Conservation (phyloP, 2,113 vertebrate genomes). For the Sakesphorus luctuosus region DNA sequence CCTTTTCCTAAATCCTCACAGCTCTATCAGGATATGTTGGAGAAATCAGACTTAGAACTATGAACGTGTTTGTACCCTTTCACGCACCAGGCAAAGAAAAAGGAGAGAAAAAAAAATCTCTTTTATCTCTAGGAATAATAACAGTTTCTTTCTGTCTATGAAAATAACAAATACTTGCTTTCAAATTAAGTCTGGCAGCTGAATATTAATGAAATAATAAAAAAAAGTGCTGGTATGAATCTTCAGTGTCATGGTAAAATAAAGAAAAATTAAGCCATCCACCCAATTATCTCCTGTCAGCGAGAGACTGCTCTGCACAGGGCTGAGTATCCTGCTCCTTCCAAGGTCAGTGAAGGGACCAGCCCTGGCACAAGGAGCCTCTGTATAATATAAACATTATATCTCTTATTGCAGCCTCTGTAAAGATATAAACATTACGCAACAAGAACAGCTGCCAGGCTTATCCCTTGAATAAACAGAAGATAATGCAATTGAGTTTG, state of each 20-base stretch:
- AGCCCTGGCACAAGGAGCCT: not conserved
- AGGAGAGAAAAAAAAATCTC: not conserved
- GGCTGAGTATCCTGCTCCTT: not conserved
- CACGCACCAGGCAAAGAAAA: not conserved
- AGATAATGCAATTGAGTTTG: conserved; percentile 45
- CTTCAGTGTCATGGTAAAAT: not conserved
- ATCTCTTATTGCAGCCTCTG: not conserved
- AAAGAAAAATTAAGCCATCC: not conserved
- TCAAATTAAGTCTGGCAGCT: not conserved
- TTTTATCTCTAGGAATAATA: not conserved
- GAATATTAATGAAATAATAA: not conserved
- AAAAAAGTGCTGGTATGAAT: not conserved
- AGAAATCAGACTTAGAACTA: not conserved
- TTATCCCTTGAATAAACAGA: conserved; percentile 53
- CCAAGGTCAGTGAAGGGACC: not conserved
- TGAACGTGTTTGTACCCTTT: not conserved
- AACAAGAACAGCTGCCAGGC: conserved; percentile 16
- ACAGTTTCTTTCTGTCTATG: not conserved
- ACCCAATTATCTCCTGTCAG: not conserved
- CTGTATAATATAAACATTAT: not conserved
- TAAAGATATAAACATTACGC: not conserved
- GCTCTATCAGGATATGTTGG: not conserved
- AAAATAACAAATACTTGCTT: conserved; percentile 29
- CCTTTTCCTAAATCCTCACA: not conserved
- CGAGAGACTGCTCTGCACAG: not conserved